These are phyloP conservation scores for Molossus alvarezi DNA, from an alignment of 2,797 vertebrate genomes.

Conservation along the genomic window DNA sequence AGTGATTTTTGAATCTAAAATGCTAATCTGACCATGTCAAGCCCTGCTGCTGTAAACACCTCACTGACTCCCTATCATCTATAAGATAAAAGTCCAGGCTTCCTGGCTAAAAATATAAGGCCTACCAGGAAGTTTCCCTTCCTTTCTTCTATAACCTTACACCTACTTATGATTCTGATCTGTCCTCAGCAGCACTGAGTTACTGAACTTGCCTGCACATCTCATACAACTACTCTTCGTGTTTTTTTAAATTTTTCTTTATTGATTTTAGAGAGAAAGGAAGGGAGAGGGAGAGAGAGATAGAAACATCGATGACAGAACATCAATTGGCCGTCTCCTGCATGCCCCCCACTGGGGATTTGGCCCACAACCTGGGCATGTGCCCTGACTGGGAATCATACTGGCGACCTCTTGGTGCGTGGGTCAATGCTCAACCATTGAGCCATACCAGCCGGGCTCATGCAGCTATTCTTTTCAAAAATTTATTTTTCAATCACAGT, in stretches of 20 bases:
- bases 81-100: not conserved
- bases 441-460: too few species aligned
- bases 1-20: not conserved
- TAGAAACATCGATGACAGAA: too few species aligned
- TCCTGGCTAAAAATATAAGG: not conserved
- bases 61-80: not conserved
- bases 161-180: not conserved
- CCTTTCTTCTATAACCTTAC: not conserved
- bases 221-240: not conserved
- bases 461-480: not conserved
- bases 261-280: too few species aligned
- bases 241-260: not conserved
- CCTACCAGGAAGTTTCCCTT: not conserved
- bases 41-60: not conserved
- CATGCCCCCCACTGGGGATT: too few species aligned
- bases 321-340: too few species aligned
- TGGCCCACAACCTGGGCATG: too few species aligned
- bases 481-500: not conserved
- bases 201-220: not conserved
- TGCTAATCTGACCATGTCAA: not conserved
- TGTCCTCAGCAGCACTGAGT: not conserved
- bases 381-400: too few species aligned
- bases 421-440: too few species aligned
- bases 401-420: too few species aligned
- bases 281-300: too few species aligned